These are phyloP conservation scores for Capra hircus DNA, from an alignment of 2,113 vertebrate genomes.

Conservation along the genomic window DNA sequence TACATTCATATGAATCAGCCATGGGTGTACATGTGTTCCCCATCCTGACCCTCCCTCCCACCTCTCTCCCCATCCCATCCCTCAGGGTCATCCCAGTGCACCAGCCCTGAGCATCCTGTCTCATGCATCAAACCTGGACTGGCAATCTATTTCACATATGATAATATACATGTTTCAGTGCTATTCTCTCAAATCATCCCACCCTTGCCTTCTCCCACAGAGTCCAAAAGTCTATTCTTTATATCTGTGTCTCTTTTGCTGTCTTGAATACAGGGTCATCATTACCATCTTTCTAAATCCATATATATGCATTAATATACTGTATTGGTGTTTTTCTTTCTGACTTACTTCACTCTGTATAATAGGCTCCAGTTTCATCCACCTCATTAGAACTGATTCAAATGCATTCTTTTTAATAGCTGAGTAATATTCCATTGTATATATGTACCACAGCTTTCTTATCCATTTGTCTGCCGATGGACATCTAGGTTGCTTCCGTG, in stretches of 20 bases:
- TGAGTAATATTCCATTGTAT: neutral
- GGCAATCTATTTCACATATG: neutral
- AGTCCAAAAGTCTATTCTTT: neutral
- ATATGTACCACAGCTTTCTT: neutral
- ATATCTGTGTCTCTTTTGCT: neutral
- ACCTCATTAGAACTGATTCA: neutral
- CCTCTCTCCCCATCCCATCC: neutral
- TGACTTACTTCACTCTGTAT: neutral
- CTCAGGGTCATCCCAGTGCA: neutral
- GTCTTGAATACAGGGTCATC: neutral
- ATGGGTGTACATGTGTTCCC: neutral
- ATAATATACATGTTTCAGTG: neutral
- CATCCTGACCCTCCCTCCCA: neutral
- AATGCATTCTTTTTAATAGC: neutral
- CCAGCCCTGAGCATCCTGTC: neutral
- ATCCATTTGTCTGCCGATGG: neutral
- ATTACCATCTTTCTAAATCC: neutral
- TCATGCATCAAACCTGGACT: too few species aligned
- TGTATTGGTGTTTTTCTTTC: neutral
- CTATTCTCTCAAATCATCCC: neutral
- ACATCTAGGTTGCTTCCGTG: neutral
- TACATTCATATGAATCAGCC: neutral
- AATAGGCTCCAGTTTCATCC: neutral
- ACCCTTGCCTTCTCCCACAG: neutral
- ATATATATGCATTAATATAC: neutral